phyloP scores from a whole-genome alignment of 2,888 invertebrate genomes.

The Synergus umbraculus region DNA sequence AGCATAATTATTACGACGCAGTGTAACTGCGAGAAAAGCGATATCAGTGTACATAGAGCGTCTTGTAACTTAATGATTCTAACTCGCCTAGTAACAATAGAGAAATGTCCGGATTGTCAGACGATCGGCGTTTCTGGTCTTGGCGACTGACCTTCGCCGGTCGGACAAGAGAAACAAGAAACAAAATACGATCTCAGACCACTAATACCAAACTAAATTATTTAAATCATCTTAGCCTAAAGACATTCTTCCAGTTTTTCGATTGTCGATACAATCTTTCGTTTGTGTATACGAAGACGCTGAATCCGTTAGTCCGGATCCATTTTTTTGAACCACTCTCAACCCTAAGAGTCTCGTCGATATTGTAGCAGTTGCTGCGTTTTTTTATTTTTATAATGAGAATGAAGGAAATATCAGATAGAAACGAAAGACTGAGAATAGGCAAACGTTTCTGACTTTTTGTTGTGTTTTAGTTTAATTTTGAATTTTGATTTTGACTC shows the following conservation, averaged over 20 bases:
- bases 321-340: slow-evolving; percentile 3
- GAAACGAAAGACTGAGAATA: slow-evolving; percentile 34
- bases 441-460: neutral
- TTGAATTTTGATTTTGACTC: neutral
- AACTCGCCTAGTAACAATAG: slow-evolving; percentile 52
- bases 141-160: slow-evolving; percentile 5
- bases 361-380: too few species aligned
- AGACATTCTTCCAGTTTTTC: slow-evolving; percentile 47
- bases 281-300: slow-evolving; percentile 23
- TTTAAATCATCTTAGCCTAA: slow-evolving; percentile 54
- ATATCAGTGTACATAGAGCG: slow-evolving; percentile 54
- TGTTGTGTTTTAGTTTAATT: neutral
- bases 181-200: slow-evolving; percentile 64
- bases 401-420: slow-evolving; percentile 24
- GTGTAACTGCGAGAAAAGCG: slow-evolving; percentile 42
- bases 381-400: slow-evolving; percentile 11
- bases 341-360: neutral
- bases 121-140: slow-evolving; percentile 52
- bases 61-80: slow-evolving; percentile 63
- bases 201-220: slow-evolving; percentile 67
- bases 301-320: neutral
- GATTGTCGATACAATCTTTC: slow-evolving; percentile 30
- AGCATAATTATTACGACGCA: slow-evolving; percentile 44
- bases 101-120: slow-evolving; percentile 52
- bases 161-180: slow-evolving; percentile 43